Evolutionary conservation across 2,888 invertebrate species (phyloP).

Genomic region (Drosophila lutescens): DNA sequence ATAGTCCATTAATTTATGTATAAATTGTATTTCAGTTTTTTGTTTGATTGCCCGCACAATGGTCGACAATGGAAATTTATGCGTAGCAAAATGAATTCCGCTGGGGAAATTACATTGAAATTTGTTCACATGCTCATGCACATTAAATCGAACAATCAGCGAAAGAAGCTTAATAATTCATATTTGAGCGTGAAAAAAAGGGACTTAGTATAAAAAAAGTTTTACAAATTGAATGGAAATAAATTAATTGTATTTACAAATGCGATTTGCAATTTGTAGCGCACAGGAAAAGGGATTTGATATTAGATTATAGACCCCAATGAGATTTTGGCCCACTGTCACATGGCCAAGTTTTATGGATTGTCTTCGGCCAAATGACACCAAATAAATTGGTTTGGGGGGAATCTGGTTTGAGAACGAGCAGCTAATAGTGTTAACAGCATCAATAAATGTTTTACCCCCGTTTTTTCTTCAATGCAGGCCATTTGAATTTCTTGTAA

Average conservation of each 20-base stretch:
- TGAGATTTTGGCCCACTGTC: conserved; percentile 15
- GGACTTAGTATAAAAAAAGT: conserved; percentile 6
- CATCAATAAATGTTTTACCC: conserved; percentile 30
- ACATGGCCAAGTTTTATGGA: conserved; percentile 7
- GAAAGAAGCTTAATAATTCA: conserved; percentile 33
- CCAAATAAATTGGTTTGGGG: conserved; percentile 12
- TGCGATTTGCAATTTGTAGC: neutral
- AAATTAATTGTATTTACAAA: conserved; percentile 4
- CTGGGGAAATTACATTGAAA: conserved; percentile 15
- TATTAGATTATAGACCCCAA: neutral
- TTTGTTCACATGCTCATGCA: neutral
- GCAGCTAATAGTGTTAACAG: conserved; percentile 29
- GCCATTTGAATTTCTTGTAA: conserved; percentile 43
- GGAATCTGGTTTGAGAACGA: neutral
- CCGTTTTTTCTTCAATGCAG: neutral
- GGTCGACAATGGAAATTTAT: conserved; percentile 38
- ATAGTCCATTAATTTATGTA: conserved; percentile 45
- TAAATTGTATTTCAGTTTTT: conserved; percentile 35
- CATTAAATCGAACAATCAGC: conserved; percentile 32
- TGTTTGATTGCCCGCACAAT: conserved; percentile 32
- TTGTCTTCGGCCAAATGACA: conserved; percentile 18
- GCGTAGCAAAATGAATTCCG: conserved; percentile 17
- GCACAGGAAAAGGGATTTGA: neutral
- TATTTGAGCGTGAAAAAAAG: neutral
- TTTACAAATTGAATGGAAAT: conserved; percentile 14